Percentiles rank a stretch among this genome's conserved stretches.
Conservation (phyloP, 2,888 invertebrate genomes). For the Leptinotarsa juncta region DNA sequence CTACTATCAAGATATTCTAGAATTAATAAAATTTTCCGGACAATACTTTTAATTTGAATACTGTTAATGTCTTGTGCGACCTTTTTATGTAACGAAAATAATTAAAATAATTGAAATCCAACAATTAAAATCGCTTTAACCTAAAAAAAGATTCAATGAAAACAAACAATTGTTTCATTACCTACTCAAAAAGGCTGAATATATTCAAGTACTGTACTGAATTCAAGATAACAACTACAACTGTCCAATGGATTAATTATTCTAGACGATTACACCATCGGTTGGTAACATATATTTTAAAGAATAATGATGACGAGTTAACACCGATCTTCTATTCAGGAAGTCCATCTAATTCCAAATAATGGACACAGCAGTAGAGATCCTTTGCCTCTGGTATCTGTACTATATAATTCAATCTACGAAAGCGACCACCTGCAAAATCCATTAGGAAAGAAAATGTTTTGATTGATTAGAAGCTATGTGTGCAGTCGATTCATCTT, state of each 20-base stretch:
- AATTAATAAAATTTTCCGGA: too few species aligned
- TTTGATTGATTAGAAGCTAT: constrained; percentile 29
- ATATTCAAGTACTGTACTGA: not conserved
- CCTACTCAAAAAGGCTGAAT: not conserved
- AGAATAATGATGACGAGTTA: constrained; percentile 19
- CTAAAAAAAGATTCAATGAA: too few species aligned
- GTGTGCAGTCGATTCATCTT: constrained; percentile 26
- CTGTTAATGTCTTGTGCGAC: too few species aligned
- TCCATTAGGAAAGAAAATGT: constrained; percentile 26
- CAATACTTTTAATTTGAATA: too few species aligned
- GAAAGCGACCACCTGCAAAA: constrained; percentile 24
- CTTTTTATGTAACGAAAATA: too few species aligned
- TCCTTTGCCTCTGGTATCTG: constrained; percentile 11
- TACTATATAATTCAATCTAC: constrained; percentile 17
- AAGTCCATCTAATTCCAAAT: constrained; percentile 22
- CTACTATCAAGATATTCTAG: too few species aligned
- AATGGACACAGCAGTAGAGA: constrained; percentile 17
- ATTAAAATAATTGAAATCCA: too few species aligned
- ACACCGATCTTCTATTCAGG: constrained; percentile 19
- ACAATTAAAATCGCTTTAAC: too few species aligned
- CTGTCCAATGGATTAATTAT: constrained; percentile 4
- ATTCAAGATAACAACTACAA: not conserved
- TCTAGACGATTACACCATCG: constrained; percentile 1
- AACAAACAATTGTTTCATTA: too few species aligned
- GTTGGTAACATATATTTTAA: constrained; percentile 23